Evolutionary conservation across 2,888 invertebrate genomes (phyloP), one percentile per base, ranked within the genome.

Genomic region (Epirrhoe alternata): DNA sequence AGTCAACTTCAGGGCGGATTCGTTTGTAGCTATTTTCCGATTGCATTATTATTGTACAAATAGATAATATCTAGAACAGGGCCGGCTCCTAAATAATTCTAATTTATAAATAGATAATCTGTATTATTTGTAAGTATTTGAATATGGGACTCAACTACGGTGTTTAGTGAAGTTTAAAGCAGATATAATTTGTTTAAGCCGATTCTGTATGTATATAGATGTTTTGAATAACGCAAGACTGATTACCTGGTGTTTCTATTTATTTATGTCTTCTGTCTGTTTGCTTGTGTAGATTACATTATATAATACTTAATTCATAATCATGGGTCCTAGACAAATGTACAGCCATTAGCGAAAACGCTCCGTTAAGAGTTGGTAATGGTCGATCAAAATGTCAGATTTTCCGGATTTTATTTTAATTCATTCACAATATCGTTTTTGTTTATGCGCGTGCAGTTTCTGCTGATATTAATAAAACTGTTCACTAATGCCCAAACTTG

Each of bases 131-230:
- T 87, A 89, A 89, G 87, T 89, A 88, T 90, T 72, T 88, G 80
- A 87, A 86, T 87, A 89, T 88, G 90, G 92, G 92, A 92, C 92
- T 91, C 92, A 92, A 92, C 84, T 92, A 89, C 84, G 87, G 86
- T 92, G 88, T 89, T 89, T 91, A 90, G 89, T 87, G 86, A 86
- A 88, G 74, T 86, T 83, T 71, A 78, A 84, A 70, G 80, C 85
- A 85, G 77, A 83, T 83, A 72, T 61, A 53, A 61, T 77, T 81
- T 68, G 84, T 80, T 84, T 86, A 83, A 80, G 81, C 82, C 80
- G 74, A 78, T 82, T 83, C 77, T 81, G 78, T 89, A 80, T 92
- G 88, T 92, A 90, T 90, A 90, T 89, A 90, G 73, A 81, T 86
- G 81, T 81, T 83, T 81, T 75, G 78, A 80, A 78, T 79, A 82